These are phyloP conservation scores for Chaenocephalus aceratus DNA, from an alignment of 2,113 vertebrate species.

Conservation along the genomic window DNA sequence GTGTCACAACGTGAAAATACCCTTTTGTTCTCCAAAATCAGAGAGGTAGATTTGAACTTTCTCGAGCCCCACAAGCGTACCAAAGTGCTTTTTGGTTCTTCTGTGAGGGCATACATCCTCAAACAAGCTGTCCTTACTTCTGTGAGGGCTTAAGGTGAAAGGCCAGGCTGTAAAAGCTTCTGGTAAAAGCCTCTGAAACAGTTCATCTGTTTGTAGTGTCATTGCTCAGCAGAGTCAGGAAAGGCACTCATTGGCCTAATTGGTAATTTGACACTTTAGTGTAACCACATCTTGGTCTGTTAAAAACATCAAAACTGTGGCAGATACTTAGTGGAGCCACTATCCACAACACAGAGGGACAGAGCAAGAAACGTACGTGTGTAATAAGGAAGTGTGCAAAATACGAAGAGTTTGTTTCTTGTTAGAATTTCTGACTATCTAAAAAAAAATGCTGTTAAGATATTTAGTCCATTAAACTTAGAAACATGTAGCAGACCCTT, in stretches of 20 bases:
- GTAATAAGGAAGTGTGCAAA: slow-evolving; percentile 25
- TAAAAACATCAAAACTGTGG: slow-evolving; percentile 64
- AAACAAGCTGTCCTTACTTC: slow-evolving; percentile 55
- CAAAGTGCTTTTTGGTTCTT: slow-evolving; percentile 2
- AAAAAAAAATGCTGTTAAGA: background rate
- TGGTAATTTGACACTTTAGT: slow-evolving; percentile 73
- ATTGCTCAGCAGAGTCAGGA: slow-evolving; percentile 55
- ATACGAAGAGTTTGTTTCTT: background rate
- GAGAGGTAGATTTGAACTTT: background rate
- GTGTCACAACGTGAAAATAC: background rate
- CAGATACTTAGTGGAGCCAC: slow-evolving; percentile 24
- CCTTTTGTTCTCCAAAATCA: slow-evolving; percentile 12
- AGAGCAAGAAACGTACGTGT: slow-evolving; percentile 12
- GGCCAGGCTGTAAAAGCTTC: slow-evolving; percentile 71
- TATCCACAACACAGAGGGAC: slow-evolving; percentile 11
- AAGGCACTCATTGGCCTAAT: slow-evolving; percentile 65
- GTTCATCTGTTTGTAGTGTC: slow-evolving; percentile 71
- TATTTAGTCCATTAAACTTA: background rate
- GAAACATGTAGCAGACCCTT: too few relatives aligned
- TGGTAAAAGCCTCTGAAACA: slow-evolving; percentile 74
- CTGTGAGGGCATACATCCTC: slow-evolving; percentile 23
- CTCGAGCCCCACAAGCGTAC: slow-evolving; percentile 18
- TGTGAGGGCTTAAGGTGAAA: slow-evolving; percentile 65
- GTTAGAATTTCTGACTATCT: background rate
- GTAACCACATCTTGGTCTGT: slow-evolving; percentile 61